These are phyloP conservation scores for Delia radicum DNA, from an alignment of 1,140 invertebrate genomes.

Conservation along the genomic window DNA sequence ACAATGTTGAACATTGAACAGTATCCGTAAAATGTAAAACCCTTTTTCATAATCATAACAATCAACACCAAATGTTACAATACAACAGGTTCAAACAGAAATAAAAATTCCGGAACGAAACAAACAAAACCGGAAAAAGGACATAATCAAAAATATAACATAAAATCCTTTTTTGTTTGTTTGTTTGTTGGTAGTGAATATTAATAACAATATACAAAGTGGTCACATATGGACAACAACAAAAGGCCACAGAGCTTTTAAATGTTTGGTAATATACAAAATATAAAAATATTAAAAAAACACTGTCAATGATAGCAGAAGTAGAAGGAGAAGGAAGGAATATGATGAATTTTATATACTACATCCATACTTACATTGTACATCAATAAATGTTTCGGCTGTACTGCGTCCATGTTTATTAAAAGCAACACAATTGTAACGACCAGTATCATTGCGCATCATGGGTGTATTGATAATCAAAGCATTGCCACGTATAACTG, in stretches of 20 bases:
- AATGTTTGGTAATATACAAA: too few species aligned
- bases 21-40: not conserved
- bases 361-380: constrained; percentile 47
- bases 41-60: constrained; percentile 17
- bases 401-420: constrained; percentile 49
- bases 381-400: constrained; percentile 45
- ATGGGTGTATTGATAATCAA: constrained; percentile 49
- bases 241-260: constrained; percentile 6
- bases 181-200: not conserved
- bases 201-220: not conserved
- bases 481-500: constrained; percentile 41
- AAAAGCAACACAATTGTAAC: constrained; percentile 43
- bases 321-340: not conserved
- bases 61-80: constrained; percentile 21
- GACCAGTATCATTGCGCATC: constrained; percentile 43
- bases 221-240: constrained; percentile 20
- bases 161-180: not conserved
- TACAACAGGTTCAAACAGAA: constrained; percentile 12
- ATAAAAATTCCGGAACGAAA: not conserved
- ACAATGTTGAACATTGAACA: not conserved
- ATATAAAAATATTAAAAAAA: not conserved
- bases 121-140: constrained; percentile 16
- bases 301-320: not conserved
- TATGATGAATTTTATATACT: not conserved
- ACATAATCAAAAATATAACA: constrained; percentile 20